phyloP scores from a whole-genome alignment of 2,797 vertebrate genomes.

The Artibeus lituratus region DNA sequence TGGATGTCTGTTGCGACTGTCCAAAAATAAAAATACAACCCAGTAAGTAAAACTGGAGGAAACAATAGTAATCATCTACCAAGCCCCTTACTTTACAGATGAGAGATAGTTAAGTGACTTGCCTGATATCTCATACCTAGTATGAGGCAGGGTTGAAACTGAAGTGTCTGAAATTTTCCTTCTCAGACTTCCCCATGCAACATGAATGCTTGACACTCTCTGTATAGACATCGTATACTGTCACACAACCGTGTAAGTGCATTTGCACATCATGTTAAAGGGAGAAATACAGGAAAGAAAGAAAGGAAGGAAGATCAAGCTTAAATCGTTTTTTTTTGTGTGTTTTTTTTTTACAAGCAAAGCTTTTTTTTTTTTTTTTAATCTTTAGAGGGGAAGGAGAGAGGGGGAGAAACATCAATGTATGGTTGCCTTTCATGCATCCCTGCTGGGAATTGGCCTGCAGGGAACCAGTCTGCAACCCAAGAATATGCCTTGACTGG shows the following conservation, averaged over 20 bases:
- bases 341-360: too few relatives aligned
- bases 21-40: slow-evolving; percentile 2
- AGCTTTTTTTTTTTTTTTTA: too few relatives aligned
- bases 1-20: not conserved
- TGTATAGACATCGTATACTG: not conserved
- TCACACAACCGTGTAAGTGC: not conserved
- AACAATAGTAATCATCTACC: not conserved
- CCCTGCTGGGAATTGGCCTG: too few relatives aligned
- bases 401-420: too few relatives aligned
- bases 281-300: not conserved
- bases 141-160: not conserved
- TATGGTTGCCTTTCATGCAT: too few relatives aligned
- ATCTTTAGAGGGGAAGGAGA: too few relatives aligned
- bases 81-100: not conserved
- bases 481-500: too few relatives aligned
- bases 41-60: not conserved
- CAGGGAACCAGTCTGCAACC: too few relatives aligned
- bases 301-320: too few relatives aligned
- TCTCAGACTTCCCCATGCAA: not conserved
- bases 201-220: not conserved
- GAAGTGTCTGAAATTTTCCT: not conserved
- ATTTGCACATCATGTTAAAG: not conserved
- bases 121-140: not conserved
- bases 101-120: not conserved
- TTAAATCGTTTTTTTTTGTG: slow-evolving; percentile 18